Evolutionary conservation across 2,113 vertebrate genomes (phyloP).

Genomic region (Poicephalus gulielmi): DNA sequence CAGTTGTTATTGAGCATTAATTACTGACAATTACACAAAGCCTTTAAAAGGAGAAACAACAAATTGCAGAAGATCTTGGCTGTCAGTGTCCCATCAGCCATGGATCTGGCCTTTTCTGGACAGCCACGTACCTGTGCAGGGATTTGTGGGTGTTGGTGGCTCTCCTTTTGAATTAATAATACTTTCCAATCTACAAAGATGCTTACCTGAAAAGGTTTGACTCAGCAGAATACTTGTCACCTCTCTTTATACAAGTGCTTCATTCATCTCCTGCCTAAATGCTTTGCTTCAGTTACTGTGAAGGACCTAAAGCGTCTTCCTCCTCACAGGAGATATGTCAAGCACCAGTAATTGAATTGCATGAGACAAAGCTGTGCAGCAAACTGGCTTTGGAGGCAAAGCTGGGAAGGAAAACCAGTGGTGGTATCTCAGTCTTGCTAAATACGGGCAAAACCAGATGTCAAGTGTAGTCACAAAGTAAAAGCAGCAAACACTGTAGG

Average conservation of each 20-base stretch:
- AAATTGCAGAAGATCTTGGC: not conserved
- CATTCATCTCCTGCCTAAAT: not conserved
- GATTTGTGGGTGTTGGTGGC: not conserved
- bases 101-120: not conserved
- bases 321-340: not conserved
- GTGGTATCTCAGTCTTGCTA: not conserved
- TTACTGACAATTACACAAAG: conserved; percentile 44
- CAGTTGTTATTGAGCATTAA: conserved; percentile 61
- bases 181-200: not conserved
- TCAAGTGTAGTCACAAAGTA: not conserved
- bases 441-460: not conserved
- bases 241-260: not conserved
- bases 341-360: not conserved
- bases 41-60: not conserved
- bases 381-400: not conserved
- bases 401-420: not conserved
- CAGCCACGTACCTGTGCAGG: not conserved
- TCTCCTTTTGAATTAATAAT: not conserved
- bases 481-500: no score
- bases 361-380: not conserved
- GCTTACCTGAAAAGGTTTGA: not conserved
- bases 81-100: not conserved
- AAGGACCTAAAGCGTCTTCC: not conserved
- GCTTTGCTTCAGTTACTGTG: not conserved
- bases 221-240: not conserved